phyloP scores from a whole-genome alignment of 2,113 vertebrate species.

The Elaphurus davidianus region DNA sequence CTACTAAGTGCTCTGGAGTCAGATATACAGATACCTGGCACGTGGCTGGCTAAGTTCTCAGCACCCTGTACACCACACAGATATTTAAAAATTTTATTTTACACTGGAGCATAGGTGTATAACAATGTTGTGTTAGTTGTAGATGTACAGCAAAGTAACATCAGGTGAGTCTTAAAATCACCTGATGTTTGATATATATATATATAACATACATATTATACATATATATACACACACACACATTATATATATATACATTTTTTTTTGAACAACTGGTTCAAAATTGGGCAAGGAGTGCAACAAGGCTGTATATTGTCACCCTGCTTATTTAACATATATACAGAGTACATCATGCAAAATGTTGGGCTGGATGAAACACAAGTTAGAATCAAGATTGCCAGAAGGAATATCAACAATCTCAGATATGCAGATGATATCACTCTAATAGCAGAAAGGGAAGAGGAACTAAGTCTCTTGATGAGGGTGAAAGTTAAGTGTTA shows the following conservation, averaged over 20 bases:
- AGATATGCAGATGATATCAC: not conserved
- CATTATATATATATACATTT: not conserved
- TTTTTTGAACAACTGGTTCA: not conserved
- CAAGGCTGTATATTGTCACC: not conserved
- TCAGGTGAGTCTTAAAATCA: not conserved
- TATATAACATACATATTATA: too few relatives aligned
- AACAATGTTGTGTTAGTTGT: not conserved
- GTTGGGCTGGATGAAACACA: not conserved
- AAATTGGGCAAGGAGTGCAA: not conserved
- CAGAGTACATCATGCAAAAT: not conserved
- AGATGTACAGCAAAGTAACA: not conserved
- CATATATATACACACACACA: not conserved
- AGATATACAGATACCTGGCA: not conserved
- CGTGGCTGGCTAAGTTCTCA: not conserved
- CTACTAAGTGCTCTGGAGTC: not conserved
- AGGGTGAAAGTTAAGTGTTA: not conserved
- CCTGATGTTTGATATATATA: not conserved
- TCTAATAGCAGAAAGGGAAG: not conserved
- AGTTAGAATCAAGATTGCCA: not conserved
- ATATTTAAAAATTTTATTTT: not conserved
- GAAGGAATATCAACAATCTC: not conserved
- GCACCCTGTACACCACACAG: fast-evolving
- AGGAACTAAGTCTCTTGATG: not conserved
- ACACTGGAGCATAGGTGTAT: not conserved
- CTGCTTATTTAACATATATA: not conserved